phyloP scores from a whole-genome alignment of 2,113 vertebrate genomes.

The Scopus umbretta region DNA sequence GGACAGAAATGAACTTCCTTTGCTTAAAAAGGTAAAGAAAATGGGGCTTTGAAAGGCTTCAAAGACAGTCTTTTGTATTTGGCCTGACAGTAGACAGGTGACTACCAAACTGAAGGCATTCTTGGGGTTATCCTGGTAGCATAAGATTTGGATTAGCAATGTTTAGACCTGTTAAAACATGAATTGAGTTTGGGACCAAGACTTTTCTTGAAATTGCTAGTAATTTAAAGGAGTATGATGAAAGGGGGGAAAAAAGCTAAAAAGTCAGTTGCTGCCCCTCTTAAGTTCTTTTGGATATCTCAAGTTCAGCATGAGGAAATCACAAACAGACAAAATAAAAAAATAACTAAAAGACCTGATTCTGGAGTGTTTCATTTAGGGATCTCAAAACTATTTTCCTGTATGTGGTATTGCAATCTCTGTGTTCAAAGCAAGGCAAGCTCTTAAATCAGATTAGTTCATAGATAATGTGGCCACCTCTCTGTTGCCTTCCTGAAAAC shows the following conservation, averaged over 20 bases:
- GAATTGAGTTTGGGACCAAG: neutral
- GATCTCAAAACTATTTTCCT: neutral
- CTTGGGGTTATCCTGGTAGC: neutral
- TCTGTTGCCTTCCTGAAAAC: neutral
- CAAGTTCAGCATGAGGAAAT: neutral
- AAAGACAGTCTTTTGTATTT: neutral
- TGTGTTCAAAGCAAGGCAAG: neutral
- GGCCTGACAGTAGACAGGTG: neutral
- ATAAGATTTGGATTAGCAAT: neutral
- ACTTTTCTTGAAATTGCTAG: neutral
- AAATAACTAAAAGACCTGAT: neutral
- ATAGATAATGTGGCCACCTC: neutral
- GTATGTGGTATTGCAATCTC: neutral
- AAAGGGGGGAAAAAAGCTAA: neutral
- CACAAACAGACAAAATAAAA: neutral
- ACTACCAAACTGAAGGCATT: neutral
- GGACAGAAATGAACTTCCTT: neutral
- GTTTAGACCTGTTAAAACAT: neutral
- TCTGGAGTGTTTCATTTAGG: neutral
- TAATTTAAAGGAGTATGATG: neutral
- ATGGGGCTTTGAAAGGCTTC: neutral
- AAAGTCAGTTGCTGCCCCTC: neutral
- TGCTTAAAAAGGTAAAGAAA: neutral
- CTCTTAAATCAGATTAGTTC: neutral
- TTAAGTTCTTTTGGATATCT: neutral